Conservation (phyloP, 2,113 vertebrate genomes). For the Zosterops lateralis region DNA sequence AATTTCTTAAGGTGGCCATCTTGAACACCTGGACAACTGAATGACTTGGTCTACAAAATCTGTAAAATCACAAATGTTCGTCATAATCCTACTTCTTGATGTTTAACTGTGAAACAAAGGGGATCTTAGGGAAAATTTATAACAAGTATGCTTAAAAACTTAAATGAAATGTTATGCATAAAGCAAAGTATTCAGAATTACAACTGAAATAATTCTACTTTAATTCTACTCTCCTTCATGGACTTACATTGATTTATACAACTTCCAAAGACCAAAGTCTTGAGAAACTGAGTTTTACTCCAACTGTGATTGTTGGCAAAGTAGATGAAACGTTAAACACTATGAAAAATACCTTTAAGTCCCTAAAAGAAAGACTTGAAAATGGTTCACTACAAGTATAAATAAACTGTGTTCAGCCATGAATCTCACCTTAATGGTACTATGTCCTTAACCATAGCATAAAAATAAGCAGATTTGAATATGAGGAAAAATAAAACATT, state of each 20-base stretch:
- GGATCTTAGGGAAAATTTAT: neutral
- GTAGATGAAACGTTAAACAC: neutral
- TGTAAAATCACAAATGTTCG: neutral
- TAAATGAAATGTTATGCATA: neutral
- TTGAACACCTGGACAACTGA: neutral
- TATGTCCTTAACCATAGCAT: neutral
- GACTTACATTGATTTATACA: neutral
- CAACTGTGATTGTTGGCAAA: neutral
- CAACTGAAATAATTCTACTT: neutral
- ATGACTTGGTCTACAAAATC: neutral
- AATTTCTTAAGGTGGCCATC: neutral
- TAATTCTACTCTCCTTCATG: neutral
- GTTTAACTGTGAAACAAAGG: neutral
- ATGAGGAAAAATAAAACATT: neutral
- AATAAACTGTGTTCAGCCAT: neutral
- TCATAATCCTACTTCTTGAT: neutral
- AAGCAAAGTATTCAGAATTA: neutral
- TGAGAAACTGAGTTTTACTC: neutral
- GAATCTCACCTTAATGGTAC: neutral
- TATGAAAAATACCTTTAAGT: neutral
- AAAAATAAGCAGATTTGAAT: neutral
- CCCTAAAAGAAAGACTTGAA: neutral
- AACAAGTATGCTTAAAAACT: neutral
- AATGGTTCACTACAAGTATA: neutral
- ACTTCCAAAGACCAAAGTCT: neutral